Evolutionary conservation across 2,113 vertebrate genomes (phyloP), one percentile per base, ranked within the genome.

Genomic region (Sporophila hypoxantha): DNA sequence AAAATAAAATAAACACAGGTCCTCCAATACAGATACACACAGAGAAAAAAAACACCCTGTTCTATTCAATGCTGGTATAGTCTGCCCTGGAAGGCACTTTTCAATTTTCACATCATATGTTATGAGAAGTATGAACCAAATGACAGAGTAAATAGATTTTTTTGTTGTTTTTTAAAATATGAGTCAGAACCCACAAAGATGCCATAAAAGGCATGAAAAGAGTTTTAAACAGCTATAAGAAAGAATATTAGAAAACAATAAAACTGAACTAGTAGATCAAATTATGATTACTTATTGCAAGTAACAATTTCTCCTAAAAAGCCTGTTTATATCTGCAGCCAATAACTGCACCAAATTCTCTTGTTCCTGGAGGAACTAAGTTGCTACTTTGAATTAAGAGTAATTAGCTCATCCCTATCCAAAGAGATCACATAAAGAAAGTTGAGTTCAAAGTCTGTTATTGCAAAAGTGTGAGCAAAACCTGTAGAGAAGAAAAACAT

Each of bases 1-100:
- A 32, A 71, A 69, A 5, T 17, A 37, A 59, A 71, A 53, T 25
- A n/a, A 10, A 8, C 0, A 2, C 18, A 73, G 76, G 49, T 21
- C 70, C 8, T 39, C 8, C 2, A 1, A 59, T 9, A 60, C 5
- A 56, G 71, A 62, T 12, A 59, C 9, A n/a, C 2, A 27, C 5
- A 3, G 23, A 5, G 8, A 2, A 9, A 30, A 30, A n/a, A 39
- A 71, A 26, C 56, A 8, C 4, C 0, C 17, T 42, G 30, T 34
- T 80, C 23, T 77, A 27, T 26, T 57, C 50, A 52, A n/a, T 17
- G 30, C 6, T 34, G 18, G 8, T 23, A 60, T 6, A 36, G 19
- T 44, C 46, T 61, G 14, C 32, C 65, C 36, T 53, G 22, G 17
- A 56, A 68, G 18, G 56, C 12, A 21, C 12, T 57, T 37, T 20